Evolutionary conservation across 2,888 invertebrate species (phyloP).

Genomic region (Eueremaeus valkanovi): DNA sequence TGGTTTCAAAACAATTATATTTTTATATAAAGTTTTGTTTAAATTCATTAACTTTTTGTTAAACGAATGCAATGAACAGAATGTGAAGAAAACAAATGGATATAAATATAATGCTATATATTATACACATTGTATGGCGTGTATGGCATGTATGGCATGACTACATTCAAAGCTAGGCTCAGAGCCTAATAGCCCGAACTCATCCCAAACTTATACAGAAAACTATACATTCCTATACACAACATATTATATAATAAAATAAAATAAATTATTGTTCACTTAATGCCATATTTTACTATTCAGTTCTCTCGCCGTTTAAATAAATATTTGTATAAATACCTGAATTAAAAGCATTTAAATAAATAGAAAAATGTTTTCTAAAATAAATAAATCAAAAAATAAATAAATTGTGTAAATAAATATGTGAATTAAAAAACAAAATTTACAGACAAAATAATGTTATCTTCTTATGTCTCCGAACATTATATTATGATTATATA

Average conservation of each 20-base stretch:
- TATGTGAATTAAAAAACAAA: background rate
- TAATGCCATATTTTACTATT: background rate
- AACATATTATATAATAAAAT: background rate
- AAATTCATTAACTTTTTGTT: too few relatives aligned
- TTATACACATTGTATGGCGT: background rate
- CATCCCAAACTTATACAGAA: conserved; percentile 1
- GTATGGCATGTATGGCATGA: background rate
- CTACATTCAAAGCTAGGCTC: background rate
- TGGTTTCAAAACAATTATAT: too few relatives aligned
- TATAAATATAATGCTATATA: too few relatives aligned
- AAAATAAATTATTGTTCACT: background rate
- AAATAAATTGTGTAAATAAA: conserved; percentile 20
- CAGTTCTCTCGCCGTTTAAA: background rate
- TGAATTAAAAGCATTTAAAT: conserved; percentile 28
- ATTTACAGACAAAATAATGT: too few relatives aligned
- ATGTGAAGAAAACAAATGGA: too few relatives aligned
- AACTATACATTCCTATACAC: background rate
- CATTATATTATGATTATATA: too few relatives aligned
- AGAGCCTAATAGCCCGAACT: background rate
- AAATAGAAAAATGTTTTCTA: background rate
- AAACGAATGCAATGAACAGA: too few relatives aligned
- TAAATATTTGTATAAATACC: conserved; percentile 4
- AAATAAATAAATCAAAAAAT: conserved; percentile 16
- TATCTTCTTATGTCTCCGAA: too few relatives aligned
- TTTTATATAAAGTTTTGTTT: too few relatives aligned